A percentile compares a stretch with the other conserved stretches of the same genome.
phyloP scores from a whole-genome alignment of 2,113 vertebrate species.

The Aplodontia rufa region DNA sequence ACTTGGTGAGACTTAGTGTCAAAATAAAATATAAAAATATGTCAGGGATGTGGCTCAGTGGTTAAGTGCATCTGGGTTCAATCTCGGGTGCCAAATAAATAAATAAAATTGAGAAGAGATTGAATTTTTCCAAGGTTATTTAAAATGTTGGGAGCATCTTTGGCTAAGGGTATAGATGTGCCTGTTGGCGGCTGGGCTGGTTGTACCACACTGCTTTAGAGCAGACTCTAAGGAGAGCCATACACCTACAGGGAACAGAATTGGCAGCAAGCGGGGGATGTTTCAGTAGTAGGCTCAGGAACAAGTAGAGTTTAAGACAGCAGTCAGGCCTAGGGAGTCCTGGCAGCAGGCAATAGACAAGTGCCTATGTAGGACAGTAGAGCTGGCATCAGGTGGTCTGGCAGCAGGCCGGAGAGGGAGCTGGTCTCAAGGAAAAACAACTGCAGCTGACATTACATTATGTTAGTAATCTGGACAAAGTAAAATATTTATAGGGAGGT shows the following conservation, averaged over 20 bases:
- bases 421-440: background rate
- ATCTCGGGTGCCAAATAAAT: too few relatives aligned
- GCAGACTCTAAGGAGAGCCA: background rate
- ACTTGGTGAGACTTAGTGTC: too few relatives aligned
- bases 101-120: background rate
- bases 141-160: background rate
- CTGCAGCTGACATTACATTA: background rate
- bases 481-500: constrained; percentile 2
- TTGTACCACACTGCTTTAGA: background rate
- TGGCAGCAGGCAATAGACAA: background rate
- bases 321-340: background rate
- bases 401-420: background rate
- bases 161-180: background rate
- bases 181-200: background rate
- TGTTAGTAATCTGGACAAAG: constrained; percentile 2
- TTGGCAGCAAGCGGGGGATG: background rate
- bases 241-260: background rate
- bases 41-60: too few relatives aligned
- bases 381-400: background rate
- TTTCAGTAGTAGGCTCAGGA: background rate
- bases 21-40: too few relatives aligned
- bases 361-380: background rate
- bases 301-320: background rate
- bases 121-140: background rate
- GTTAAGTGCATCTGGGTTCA: too few relatives aligned